A percentile compares a stretch with the other conserved stretches of the same genome.
Conservation (phyloP, 2,113 vertebrate species). For the Salvelinus alpinus region DNA sequence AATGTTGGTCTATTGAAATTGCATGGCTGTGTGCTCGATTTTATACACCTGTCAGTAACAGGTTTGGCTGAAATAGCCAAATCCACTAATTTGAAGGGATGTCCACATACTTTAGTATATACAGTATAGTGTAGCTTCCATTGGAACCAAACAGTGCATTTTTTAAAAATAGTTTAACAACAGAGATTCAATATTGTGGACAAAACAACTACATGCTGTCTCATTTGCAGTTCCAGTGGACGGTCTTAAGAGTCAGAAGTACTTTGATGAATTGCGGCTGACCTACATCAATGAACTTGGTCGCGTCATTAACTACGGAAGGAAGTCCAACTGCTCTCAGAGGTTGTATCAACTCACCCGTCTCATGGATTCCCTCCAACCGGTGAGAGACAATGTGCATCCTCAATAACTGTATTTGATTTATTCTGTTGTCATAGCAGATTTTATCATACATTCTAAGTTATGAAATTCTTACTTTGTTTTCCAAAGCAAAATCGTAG, state of each 20-base stretch:
- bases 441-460: too few species aligned
- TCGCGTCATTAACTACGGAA: conserved; percentile 87
- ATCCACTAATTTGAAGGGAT: too few species aligned
- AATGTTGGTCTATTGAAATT: too few species aligned
- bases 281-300: conserved; percentile 97
- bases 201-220: conserved; percentile 12
- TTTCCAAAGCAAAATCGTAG: too few species aligned
- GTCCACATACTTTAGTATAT: too few species aligned
- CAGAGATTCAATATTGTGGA: neutral
- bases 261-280: conserved; percentile 94
- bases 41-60: too few species aligned
- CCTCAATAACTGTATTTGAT: neutral
- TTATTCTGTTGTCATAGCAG: neutral
- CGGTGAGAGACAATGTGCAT: conserved; percentile 74
- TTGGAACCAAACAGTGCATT: too few species aligned
- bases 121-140: too few species aligned
- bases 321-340: conserved; percentile 84
- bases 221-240: conserved; percentile 88
- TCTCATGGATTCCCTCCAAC: conserved; percentile 94
- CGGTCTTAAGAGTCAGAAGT: conserved; percentile 96
- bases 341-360: conserved; percentile 95
- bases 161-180: neutral
- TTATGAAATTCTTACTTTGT: too few species aligned
- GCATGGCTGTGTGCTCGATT: too few species aligned
- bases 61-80: too few species aligned